A percentile compares a stretch with the other conserved stretches of the same genome.
phyloP scores from a whole-genome alignment of 2,888 invertebrate genomes.

The Physocephala rufipes region DNA sequence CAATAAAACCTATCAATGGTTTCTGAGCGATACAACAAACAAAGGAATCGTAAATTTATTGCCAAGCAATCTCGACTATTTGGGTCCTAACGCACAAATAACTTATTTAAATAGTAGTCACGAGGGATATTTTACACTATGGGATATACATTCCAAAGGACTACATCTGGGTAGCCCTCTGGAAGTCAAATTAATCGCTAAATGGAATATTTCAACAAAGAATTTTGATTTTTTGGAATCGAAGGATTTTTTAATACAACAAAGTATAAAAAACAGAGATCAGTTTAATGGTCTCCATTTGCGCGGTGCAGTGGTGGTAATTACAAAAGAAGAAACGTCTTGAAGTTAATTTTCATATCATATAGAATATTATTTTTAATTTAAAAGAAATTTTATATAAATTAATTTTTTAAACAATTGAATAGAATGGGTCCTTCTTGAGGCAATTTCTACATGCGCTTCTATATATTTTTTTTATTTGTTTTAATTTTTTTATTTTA shows the following conservation, averaged over 20 bases:
- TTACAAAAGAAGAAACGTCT: conserved; percentile 39
- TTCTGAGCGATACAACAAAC: conserved; percentile 52
- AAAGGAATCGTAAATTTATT: conserved; percentile 44
- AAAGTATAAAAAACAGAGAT: conserved; percentile 51
- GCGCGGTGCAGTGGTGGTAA: conserved; percentile 60
- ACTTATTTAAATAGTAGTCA: conserved; percentile 52
- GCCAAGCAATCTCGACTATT: conserved; percentile 46
- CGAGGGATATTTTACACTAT: conserved; percentile 45
- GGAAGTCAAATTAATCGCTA: conserved; percentile 49
- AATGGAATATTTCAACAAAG: conserved; percentile 28
- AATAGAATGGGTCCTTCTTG: background rate
- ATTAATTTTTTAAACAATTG: too few relatives aligned
- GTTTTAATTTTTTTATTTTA: too few relatives aligned
- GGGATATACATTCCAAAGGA: conserved; percentile 61
- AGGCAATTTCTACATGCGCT: too few relatives aligned
- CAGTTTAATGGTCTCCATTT: conserved; percentile 55
- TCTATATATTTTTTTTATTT: too few relatives aligned
- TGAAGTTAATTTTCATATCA: too few relatives aligned
- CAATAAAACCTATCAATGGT: conserved; percentile 62
- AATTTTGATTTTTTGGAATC: conserved; percentile 38
- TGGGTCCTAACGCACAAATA: conserved; percentile 61
- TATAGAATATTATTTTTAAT: too few relatives aligned
- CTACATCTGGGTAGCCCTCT: conserved; percentile 53
- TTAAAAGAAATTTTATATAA: too few relatives aligned
- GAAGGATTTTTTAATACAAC: conserved; percentile 50